These are phyloP conservation scores for Dipodomys stephensi DNA, from an alignment of 2,113 vertebrate genomes.

Conservation along the genomic window DNA sequence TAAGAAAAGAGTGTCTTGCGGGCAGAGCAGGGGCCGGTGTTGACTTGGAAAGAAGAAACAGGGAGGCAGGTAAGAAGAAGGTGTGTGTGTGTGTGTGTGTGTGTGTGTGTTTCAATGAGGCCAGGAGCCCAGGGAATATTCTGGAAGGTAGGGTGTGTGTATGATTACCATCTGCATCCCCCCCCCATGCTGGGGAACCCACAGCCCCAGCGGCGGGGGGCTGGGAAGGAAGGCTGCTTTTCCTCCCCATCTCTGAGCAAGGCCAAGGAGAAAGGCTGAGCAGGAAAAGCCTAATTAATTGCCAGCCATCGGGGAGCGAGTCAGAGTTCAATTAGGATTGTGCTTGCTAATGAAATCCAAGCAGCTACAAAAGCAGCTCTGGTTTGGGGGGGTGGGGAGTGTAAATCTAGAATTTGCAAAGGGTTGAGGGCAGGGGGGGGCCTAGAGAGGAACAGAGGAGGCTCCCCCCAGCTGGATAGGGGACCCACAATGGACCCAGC, in stretches of 20 bases:
- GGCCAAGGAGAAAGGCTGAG: background rate
- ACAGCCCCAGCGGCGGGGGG: slow-evolving; percentile 47
- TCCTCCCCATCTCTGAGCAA: background rate
- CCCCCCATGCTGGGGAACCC: slow-evolving; percentile 25
- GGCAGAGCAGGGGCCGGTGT: slow-evolving; percentile 37
- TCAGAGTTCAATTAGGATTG: slow-evolving; percentile 60
- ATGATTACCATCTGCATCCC: slow-evolving; percentile 58
- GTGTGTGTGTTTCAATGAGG: slow-evolving; percentile 66
- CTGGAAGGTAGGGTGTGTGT: slow-evolving; percentile 36
- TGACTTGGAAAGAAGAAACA: slow-evolving; percentile 50
- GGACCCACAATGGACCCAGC: too few species aligned
- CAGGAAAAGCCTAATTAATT: slow-evolving; percentile 63
- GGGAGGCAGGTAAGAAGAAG: background rate
- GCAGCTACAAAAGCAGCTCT: background rate
- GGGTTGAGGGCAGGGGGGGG: background rate
- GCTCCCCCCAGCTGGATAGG: background rate
- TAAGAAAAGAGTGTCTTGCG: slow-evolving; percentile 34
- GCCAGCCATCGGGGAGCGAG: slow-evolving; percentile 52
- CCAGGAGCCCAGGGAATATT: slow-evolving; percentile 68
- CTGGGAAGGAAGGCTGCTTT: background rate
- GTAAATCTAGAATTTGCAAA: background rate
- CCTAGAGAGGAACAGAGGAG: background rate
- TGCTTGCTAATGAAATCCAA: slow-evolving; percentile 68
- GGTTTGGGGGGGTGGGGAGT: background rate
- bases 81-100: too few species aligned